These are phyloP conservation scores for Heliconius charithonia DNA, from an alignment of 2,888 invertebrate species.

Conservation along the genomic window DNA sequence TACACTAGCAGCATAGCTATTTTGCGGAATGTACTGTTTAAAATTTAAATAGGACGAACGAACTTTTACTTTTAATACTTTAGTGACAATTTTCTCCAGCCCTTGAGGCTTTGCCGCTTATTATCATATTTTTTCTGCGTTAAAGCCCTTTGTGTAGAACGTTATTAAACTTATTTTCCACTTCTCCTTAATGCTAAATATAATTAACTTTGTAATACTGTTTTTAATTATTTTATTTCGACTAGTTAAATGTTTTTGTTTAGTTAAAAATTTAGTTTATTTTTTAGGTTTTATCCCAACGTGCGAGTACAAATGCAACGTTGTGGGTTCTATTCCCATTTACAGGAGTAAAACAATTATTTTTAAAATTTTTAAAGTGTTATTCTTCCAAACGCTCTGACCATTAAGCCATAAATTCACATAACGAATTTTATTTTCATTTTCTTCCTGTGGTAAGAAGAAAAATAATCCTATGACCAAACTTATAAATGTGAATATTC, in stretches of 20 bases:
- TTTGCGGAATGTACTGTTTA: slow-evolving; percentile 18
- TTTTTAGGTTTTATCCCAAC: too few relatives aligned
- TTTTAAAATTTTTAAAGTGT: too few relatives aligned
- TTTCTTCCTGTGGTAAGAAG: neutral
- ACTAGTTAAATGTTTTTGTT: too few relatives aligned
- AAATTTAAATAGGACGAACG: slow-evolving; percentile 32
- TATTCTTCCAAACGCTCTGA: too few relatives aligned
- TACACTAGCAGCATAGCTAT: neutral
- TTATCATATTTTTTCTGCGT: slow-evolving; percentile 19
- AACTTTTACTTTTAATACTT: slow-evolving; percentile 15
- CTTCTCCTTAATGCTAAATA: neutral
- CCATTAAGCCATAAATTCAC: too few relatives aligned
- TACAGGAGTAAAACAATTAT: too few relatives aligned
- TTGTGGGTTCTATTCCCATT: too few relatives aligned
- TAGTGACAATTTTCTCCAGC: slow-evolving; percentile 24
- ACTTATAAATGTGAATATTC: too few relatives aligned
- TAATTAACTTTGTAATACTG: neutral
- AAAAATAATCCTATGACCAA: neutral
- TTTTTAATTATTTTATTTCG: neutral
- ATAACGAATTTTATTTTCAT: too few relatives aligned
- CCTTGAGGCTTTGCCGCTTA: slow-evolving; percentile 18
- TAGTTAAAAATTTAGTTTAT: too few relatives aligned
- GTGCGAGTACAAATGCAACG: too few relatives aligned
- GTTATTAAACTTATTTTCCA: neutral
- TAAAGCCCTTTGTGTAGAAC: slow-evolving; percentile 1